These are phyloP conservation scores for Motacilla tschutschensis DNA, from an alignment of 2,113 vertebrate genomes.

Conservation along the genomic window DNA sequence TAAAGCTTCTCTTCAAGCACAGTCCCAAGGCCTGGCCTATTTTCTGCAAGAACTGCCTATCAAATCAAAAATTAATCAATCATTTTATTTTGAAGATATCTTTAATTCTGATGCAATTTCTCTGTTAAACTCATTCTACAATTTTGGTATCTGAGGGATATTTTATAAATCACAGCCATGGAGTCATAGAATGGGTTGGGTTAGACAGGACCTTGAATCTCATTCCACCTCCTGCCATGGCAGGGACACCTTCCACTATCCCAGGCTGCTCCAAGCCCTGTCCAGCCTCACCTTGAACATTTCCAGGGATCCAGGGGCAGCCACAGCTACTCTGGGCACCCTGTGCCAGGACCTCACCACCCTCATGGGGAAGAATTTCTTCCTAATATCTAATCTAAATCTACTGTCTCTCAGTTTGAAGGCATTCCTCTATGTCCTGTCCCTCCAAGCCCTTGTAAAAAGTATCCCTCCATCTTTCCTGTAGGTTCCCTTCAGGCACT, in stretches of 20 bases:
- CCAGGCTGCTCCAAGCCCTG: accelerated
- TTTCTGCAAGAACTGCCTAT: neutral
- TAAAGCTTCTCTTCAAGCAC: neutral
- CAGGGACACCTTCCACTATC: neutral
- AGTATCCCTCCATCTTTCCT: neutral
- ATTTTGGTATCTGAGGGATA: neutral
- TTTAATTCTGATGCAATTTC: neutral
- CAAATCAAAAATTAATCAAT: neutral
- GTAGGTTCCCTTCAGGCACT: neutral
- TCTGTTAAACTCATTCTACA: neutral
- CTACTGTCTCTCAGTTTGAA: neutral
- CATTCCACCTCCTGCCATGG: accelerated
- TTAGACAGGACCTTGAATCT: neutral
- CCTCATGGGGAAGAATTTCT: neutral
- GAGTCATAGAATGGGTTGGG: neutral
- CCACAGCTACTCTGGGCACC: neutral
- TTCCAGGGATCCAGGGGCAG: neutral
- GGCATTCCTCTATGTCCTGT: neutral
- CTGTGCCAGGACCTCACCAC: neutral
- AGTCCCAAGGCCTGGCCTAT: neutral
- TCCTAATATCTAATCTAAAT: neutral
- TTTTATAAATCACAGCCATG: neutral
- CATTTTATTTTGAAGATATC: neutral
- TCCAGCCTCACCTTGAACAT: neutral
- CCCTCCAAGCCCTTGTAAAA: neutral